Base-by-base conservation (phyloP, 2,888 invertebrate genomes). In the Exephanes ischioxanthus region DNA sequence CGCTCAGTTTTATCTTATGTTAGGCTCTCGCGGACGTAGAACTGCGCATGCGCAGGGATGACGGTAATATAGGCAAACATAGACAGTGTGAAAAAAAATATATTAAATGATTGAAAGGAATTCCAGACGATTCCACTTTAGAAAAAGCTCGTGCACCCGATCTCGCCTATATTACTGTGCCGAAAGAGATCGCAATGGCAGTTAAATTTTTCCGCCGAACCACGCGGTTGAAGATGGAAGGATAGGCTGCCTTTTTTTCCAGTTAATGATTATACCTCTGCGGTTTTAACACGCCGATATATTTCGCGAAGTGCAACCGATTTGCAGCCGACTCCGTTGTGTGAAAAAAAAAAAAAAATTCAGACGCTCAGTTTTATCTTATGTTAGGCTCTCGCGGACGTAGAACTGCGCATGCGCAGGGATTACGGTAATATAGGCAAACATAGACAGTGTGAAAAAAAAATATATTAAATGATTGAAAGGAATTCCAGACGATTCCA, bases 251-350 rank as follows among this genome's bases (percentile, higher is more conserved):
- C 26, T 37, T 58, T 41, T 30, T 7, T 53, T 33, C 19, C 4
- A 26, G 67, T 63, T 78, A 66, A 76, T 79, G 41, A 79, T 83
- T 78, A 79, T 70, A 70, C 55, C 58, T 45, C 55, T 80, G 83
- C 80, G 85, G 85, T 83, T 86, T 80, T 66, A 58, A 83, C 80
- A 86, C 76, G 41, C 75, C 80, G 67, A 71, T 26, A 82, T 58
- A 63, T 67, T 48, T 61, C 61, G 53, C 63, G 71, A n/a, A 45
- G 48, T 61, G 45, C 14, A 22, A 22, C 22, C 22, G 22, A 22
- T 22, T 22, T 22, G 22, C 22, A 22, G 22, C 22, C 22, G 1
- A 22, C 22, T 22, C 22, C 22, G 22, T 22, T 22, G 22, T 22
- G 22, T 22, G 22, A 22, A 22, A 53, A n/a, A 30, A 51, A 45